Conservation (phyloP, 1,140 invertebrate species). For the Bombus soroeensis region DNA sequence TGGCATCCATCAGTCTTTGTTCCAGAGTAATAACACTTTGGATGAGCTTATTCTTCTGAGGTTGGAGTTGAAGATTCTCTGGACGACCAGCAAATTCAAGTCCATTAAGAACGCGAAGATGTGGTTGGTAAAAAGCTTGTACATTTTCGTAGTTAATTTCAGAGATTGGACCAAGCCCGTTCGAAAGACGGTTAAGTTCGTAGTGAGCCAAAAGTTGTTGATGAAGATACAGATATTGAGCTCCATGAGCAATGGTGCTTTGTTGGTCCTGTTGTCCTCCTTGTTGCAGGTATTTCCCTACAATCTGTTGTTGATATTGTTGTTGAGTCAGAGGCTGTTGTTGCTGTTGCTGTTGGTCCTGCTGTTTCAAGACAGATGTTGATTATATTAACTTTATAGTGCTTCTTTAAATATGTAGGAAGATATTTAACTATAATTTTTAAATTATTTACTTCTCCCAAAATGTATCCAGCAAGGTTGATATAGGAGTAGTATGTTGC, state of each 20-base stretch:
- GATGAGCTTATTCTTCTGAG: conserved; percentile 70
- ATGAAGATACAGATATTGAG: conserved; percentile 82
- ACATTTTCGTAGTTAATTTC: conserved; percentile 81
- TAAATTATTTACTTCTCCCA: conserved; percentile 64
- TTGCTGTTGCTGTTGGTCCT: conserved; percentile 9
- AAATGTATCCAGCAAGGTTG: conserved; percentile 84
- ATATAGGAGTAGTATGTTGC: conserved; percentile 88
- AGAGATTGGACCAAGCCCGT: conserved; percentile 79
- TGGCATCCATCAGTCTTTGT: conserved; percentile 85
- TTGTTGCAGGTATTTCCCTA: conserved; percentile 64
- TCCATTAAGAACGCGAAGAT: conserved; percentile 85
- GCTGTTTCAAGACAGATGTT: neutral
- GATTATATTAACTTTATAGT: neutral
- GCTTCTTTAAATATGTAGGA: too few species aligned
- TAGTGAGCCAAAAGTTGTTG: conserved; percentile 83
- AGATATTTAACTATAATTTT: neutral
- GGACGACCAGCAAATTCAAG: conserved; percentile 85
- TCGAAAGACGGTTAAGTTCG: conserved; percentile 82
- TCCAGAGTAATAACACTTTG: conserved; percentile 83
- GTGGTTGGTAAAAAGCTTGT: conserved; percentile 85
- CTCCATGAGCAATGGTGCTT: conserved; percentile 72
- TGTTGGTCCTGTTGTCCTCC: conserved; percentile 79
- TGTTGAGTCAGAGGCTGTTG: conserved; percentile 15
- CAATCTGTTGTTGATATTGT: conserved; percentile 46
- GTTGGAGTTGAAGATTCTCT: conserved; percentile 83